Evolutionary conservation across 2,888 invertebrate species (phyloP).

Genomic region (Drosophila bunnanda): DNA sequence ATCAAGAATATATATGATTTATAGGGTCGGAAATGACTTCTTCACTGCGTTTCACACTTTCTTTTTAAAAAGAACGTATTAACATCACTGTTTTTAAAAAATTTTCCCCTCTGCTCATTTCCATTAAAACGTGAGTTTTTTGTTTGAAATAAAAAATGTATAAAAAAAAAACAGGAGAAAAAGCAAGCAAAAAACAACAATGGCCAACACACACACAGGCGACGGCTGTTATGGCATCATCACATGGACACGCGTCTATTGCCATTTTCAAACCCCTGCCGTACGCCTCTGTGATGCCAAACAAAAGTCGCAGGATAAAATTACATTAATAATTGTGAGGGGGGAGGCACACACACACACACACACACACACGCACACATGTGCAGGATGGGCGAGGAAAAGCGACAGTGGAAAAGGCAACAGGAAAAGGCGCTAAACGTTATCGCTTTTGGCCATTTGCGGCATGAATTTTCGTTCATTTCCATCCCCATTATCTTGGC

Average conservation of each 20-base stretch:
- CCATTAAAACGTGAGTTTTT: constrained; percentile 76
- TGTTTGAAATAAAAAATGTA: constrained; percentile 26
- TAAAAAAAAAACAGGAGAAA: background rate
- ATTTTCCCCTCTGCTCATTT: constrained; percentile 57
- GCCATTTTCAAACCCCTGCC: background rate
- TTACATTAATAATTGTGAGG: constrained; percentile 75
- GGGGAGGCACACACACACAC: constrained; percentile 2
- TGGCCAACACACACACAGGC: constrained; percentile 14
- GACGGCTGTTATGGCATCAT: constrained; percentile 45
- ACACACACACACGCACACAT: background rate
- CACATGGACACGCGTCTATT: constrained; percentile 57
- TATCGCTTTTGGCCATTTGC: constrained; percentile 68
- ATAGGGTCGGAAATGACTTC: no score
- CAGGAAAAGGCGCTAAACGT: constrained; percentile 59
- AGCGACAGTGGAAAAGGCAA: constrained; percentile 2
- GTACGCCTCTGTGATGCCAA: constrained; percentile 60
- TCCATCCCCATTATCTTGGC: constrained; percentile 9
- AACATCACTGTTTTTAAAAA: constrained; percentile 40
- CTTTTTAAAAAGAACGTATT: background rate
- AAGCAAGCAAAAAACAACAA: constrained; percentile 17
- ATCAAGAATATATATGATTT: no score
- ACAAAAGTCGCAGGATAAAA: constrained; percentile 80
- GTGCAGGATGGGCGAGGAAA: constrained; percentile 3
- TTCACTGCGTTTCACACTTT: no score
- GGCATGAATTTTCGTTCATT: constrained; percentile 9